Conservation (phyloP, 1,140 invertebrate species). For the Zaprionus gabonicus region DNA sequence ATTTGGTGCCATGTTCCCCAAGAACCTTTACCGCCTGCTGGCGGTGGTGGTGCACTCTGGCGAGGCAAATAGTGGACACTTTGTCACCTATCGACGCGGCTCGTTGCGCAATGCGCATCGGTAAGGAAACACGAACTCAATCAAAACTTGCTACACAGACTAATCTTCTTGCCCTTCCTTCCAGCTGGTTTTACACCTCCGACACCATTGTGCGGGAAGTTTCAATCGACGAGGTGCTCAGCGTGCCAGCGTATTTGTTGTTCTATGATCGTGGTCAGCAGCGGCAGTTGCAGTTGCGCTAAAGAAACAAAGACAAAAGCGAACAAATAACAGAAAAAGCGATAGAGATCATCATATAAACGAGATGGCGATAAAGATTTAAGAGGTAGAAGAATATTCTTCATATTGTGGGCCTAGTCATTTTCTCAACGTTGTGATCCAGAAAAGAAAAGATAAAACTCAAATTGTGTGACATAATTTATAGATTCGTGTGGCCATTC, state of each 20-base stretch:
- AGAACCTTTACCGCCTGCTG: slow-evolving; percentile 89
- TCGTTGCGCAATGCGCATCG: slow-evolving; percentile 86
- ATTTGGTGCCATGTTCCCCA: slow-evolving; percentile 83
- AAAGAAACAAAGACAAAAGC: slow-evolving; percentile 5
- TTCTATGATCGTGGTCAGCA: slow-evolving; percentile 87
- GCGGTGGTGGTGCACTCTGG: slow-evolving; percentile 96
- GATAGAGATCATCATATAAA: slow-evolving; percentile 3
- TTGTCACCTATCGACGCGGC: slow-evolving; percentile 94
- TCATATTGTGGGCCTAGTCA: slow-evolving; percentile 42
- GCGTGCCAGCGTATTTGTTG: slow-evolving; percentile 88
- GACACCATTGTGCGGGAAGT: slow-evolving; percentile 89
- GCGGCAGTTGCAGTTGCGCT: slow-evolving; percentile 61
- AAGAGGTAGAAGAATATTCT: slow-evolving; percentile 1
- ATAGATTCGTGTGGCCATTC: slow-evolving; percentile 45
- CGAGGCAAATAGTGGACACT: slow-evolving; percentile 94
- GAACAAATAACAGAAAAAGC: not conserved
- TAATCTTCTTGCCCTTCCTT: not conserved
- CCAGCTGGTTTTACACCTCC: slow-evolving; percentile 89
- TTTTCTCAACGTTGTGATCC: slow-evolving; percentile 33
- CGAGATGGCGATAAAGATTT: slow-evolving; percentile 1
- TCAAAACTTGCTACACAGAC: not conserved
- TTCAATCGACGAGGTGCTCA: slow-evolving; percentile 87
- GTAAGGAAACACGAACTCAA: slow-evolving; percentile 60
- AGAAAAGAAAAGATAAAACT: not conserved
- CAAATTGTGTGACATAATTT: slow-evolving; percentile 12